Conservation (phyloP, 2,113 vertebrate species). For the Nannospalax galili region DNA sequence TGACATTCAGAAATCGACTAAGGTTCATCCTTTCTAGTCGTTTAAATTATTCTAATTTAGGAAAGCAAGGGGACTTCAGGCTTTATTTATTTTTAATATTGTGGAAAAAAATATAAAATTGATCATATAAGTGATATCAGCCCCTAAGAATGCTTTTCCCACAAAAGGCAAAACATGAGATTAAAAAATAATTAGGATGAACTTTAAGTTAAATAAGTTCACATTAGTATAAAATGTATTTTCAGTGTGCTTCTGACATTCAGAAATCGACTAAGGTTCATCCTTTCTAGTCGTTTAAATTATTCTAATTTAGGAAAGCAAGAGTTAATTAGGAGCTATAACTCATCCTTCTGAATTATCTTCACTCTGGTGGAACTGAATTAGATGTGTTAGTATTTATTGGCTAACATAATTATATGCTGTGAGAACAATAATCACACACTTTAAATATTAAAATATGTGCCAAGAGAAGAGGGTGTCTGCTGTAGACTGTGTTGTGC, state of each 20-base stretch:
- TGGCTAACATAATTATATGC: constrained; percentile 71
- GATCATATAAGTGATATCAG: not conserved
- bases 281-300: not conserved
- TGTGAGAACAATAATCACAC: constrained; percentile 76
- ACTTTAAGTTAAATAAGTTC: not conserved
- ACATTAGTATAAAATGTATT: not conserved
- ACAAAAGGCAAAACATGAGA: constrained; percentile 2
- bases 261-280: not conserved
- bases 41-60: not conserved
- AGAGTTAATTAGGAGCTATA: constrained; percentile 34
- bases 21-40: not conserved
- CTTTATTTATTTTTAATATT: not conserved
- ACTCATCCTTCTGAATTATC: constrained; percentile 55
- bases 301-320: not conserved
- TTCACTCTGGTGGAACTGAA: constrained; percentile 50
- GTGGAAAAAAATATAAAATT: too few relatives aligned
- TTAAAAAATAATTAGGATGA: not conserved
- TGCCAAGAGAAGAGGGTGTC: constrained; percentile 73
- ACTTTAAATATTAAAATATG: constrained; percentile 73
- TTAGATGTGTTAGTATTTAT: constrained; percentile 69
- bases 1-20: not conserved
- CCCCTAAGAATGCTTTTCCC: not conserved
- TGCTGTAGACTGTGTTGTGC: constrained; percentile 62
- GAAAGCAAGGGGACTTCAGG: not conserved
- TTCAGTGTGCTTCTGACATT: not conserved